Percentiles rank a stretch among this genome's conserved stretches.
phyloP scores from a whole-genome alignment of 2,113 vertebrate genomes.

The Mola mola region DNA sequence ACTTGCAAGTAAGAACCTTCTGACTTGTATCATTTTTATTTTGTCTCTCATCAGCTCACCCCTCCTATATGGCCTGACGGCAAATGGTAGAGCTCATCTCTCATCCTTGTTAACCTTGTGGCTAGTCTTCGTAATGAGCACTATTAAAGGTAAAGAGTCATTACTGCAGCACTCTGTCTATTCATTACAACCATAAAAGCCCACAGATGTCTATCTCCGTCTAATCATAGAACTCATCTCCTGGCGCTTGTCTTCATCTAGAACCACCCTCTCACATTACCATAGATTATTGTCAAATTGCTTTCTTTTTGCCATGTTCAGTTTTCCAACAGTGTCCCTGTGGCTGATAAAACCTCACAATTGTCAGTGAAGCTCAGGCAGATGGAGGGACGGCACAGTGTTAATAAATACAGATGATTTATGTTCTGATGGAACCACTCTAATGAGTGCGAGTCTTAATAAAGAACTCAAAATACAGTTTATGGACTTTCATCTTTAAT shows the following conservation, averaged over 20 bases:
- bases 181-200: conserved; percentile 78
- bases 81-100: conserved; percentile 53
- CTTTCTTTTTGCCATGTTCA: conserved; percentile 49
- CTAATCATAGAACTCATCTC: conserved; percentile 63
- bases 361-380: too few relatives aligned
- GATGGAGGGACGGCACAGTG: neutral
- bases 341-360: too few relatives aligned
- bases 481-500: too few relatives aligned
- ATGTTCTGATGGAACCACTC: too few relatives aligned
- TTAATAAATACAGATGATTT: too few relatives aligned
- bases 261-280: conserved; percentile 53
- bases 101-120: conserved; percentile 64
- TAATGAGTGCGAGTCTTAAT: too few relatives aligned
- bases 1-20: neutral
- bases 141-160: conserved; percentile 77
- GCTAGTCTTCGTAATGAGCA: conserved; percentile 71
- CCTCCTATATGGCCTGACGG: conserved; percentile 23
- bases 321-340: too few relatives aligned
- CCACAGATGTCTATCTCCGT: conserved; percentile 64
- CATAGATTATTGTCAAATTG: conserved; percentile 56
- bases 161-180: conserved; percentile 69
- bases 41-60: conserved; percentile 2
- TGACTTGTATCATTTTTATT: neutral
- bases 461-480: too few relatives aligned
- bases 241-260: conserved; percentile 50